Base-by-base conservation (phyloP, 2,113 vertebrate genomes). In the Rhabdomys dilectus region DNA sequence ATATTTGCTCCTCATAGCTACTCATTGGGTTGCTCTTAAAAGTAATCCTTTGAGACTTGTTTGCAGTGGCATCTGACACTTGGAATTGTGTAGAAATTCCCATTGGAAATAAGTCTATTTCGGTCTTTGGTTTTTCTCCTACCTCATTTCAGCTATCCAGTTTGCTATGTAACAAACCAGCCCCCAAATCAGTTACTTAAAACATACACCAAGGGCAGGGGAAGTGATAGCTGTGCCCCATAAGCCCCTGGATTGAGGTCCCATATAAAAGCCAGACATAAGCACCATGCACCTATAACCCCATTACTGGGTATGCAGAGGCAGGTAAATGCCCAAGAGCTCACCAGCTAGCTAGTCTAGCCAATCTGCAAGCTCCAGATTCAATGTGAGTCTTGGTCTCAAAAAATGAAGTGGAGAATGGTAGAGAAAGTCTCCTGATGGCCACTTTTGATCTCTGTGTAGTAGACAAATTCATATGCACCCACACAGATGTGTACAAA, bases 21-120 rank as follows among this genome's bases (percentile, higher is more conserved):
- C 19, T 80, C 56, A 78, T 21, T 58, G 75, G 89, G 36, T 85
- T n/a, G 12, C 62, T 88, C 95, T 93, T 48, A 75, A 91, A 76
- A 34, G 70, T 58, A 76, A 51, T 89, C 31, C 66, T 64, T 88
- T 11, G 6, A 95, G 42, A 21, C 60, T 80, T 68, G 60, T 76
- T 91, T 89, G 21, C 16, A 64, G 77, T 66, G 31, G 22, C 10
- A 26, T 53, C 66, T 93, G 51, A 87, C 53, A 24, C 70, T 73
- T 85, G 72, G 36, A 77, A 82, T 89, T n/a, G 7, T 66, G 13
- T 62, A 76, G 64, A 39, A 64, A 34, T 3, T 82, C 39, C 45
- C 15, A 66, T 10, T 7, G 60, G 91, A 80, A 91, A 45, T 56
- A 39, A 75, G 58, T 80, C 56, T 48, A 15, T 70, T 2, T 89